Evolutionary conservation across 2,888 invertebrate species (phyloP).

Genomic region (Hydriomena furcata): DNA sequence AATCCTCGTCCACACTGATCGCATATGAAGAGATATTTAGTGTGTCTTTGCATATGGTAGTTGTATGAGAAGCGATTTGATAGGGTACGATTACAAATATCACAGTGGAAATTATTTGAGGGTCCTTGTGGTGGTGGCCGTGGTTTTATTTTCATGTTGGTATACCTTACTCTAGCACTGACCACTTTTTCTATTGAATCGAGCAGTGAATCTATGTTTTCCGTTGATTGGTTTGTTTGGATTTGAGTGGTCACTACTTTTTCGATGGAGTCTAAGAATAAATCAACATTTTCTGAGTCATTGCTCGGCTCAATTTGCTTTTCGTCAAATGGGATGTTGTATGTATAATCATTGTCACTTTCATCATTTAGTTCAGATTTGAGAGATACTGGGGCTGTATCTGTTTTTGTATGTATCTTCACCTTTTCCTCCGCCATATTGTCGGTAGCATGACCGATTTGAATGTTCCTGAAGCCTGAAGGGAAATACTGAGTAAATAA

Average conservation of each 20-base stretch:
- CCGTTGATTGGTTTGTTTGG: not conserved
- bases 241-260: slow-evolving; percentile 13
- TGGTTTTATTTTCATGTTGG: slow-evolving; percentile 1
- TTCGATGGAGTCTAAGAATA: slow-evolving; percentile 29
- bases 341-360: slow-evolving; percentile 16
- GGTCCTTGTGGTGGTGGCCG: not conserved
- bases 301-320: not conserved
- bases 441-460: not conserved
- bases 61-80: slow-evolving; percentile 57
- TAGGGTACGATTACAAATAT: slow-evolving; percentile 58
- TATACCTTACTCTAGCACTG: slow-evolving; percentile 3
- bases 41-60: slow-evolving; percentile 69
- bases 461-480: not conserved
- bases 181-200: slow-evolving; percentile 17
- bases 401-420: too few relatives aligned
- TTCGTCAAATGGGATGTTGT: slow-evolving; percentile 3
- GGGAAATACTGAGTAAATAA: slow-evolving; percentile 52
- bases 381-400: not conserved
- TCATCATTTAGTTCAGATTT: slow-evolving; percentile 15
- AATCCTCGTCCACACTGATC: slow-evolving; percentile 72
- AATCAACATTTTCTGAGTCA: slow-evolving; percentile 19
- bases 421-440: not conserved
- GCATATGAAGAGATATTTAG: slow-evolving; percentile 61
- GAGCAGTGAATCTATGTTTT: slow-evolving; percentile 14
- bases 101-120: slow-evolving; percentile 45